Percentiles rank a stretch among this genome's conserved stretches.
phyloP scores from a whole-genome alignment of 2,797 vertebrate species.

The Lacerta agilis region DNA sequence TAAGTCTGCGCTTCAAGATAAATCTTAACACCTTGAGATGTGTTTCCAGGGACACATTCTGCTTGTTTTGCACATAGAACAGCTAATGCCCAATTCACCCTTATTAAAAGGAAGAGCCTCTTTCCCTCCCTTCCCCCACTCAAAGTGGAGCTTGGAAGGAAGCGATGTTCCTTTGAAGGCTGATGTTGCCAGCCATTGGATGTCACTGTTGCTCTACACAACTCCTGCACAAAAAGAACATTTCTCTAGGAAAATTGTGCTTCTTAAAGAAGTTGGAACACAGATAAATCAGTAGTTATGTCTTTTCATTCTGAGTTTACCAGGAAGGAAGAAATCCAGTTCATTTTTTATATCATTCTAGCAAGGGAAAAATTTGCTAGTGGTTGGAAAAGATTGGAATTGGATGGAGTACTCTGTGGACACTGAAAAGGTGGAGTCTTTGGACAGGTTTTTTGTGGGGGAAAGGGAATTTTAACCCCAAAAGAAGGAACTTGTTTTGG shows the following conservation, averaged over 20 bases:
- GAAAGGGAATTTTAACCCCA: not conserved
- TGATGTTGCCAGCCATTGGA: conserved; percentile 68
- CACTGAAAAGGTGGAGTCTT: not conserved
- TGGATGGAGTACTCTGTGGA: conserved; percentile 39
- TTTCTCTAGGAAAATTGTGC: conserved; percentile 26
- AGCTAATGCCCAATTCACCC: conserved; percentile 23
- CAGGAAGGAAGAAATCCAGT: conserved; percentile 23
- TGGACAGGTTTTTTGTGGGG: not conserved
- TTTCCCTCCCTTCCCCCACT: not conserved
- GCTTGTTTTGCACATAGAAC: not conserved
- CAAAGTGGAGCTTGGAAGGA: not conserved
- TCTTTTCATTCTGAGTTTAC: conserved; percentile 29
- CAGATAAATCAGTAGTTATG: conserved; percentile 46
- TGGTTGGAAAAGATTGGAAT: conserved; percentile 44
- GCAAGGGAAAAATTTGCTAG: conserved; percentile 24
- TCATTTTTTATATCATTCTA: conserved; percentile 43
- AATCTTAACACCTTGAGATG: conserved; percentile 16
- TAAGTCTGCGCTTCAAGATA: conserved; percentile 39
- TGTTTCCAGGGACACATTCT: conserved; percentile 27
- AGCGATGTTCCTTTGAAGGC: conserved; percentile 27
- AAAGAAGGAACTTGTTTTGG: too few relatives aligned
- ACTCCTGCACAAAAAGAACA: conserved; percentile 1
- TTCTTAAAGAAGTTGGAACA: conserved; percentile 35
- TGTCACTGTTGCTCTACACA: conserved; percentile 80
- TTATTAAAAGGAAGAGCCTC: conserved; percentile 14